Base-by-base conservation (phyloP, 2,113 vertebrate genomes). In the Tichodroma muraria region DNA sequence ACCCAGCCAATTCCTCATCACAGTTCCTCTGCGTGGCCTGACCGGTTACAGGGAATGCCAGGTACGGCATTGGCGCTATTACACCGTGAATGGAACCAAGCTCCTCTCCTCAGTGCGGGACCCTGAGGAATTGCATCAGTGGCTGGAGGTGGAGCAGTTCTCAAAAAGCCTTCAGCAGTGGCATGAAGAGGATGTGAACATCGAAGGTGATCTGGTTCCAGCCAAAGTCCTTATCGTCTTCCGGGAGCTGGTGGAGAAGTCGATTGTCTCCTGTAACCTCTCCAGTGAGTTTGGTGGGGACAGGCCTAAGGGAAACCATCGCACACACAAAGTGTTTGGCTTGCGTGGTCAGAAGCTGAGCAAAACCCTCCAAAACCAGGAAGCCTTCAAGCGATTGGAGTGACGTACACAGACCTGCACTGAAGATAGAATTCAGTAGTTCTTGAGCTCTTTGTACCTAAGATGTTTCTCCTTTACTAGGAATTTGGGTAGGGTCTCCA, bases 121-220 rank as follows among this genome's bases (percentile, higher is more conserved):
- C 77, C 98, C 98, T 0, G 98, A 99, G 94, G 98, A 98, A 12
- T 52, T 98, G 70, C 97, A 98, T 50, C 98, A 98, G 49, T 99
- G 98, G 98, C 94, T 99, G 70, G 97, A 98, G 81, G 97, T 97
- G 71, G 97, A 98, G 75, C 98, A 98, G 95, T 98, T 98, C 87
- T 69, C 94, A 31, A 98, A 97, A 96, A 97, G 91, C 82, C 94
- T 97, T 28, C 98, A 98, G 90, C 98, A 98, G 90, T 99, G 98
- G 98, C 98, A 98, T 2, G 96, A 98, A 42, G 60, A 80, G 2
- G 96, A 97, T 10, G 97, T 98, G 80, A 98, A 96, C 93, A 98
- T 98, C 6, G 97, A 99, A 66, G 98, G 98, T 2, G 98, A 99
- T 86, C 95, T 98, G 7, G 98, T 98, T 91, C 98, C 98, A 4